Base-by-base conservation (phyloP, 2,113 vertebrate genomes). In the Orcinus orca region DNA sequence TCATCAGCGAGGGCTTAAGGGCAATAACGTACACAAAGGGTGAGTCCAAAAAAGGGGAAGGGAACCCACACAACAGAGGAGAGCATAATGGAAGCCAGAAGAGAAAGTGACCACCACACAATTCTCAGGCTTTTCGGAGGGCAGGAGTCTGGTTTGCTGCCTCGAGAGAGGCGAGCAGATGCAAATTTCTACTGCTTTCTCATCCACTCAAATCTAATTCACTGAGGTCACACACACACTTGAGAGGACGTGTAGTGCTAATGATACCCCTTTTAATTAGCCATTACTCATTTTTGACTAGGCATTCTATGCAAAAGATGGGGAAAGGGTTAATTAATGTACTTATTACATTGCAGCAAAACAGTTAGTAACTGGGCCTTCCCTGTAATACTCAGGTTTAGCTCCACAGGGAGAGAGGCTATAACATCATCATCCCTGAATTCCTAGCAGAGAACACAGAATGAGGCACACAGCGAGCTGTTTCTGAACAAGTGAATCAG, bases 1-100 rank as follows among this genome's bases (percentile, higher is more conserved):
- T 92, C 94, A 93, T 88, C 94, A 97, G 82, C 8, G 68, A 86
- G 71, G 83, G 97, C 89, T 38, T 3, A 38, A 84, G 74, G 88
- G 96, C 83, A 88, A 58, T 55, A 93, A 70, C 2, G 44, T 50
- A 2, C 85, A 97, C 92, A 95, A 91, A 87, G 90, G 60, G 74
- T 38, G 8, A 95, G 33, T 23, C 71, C 21, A 60, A 62, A 29
- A 29, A 2, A 33, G 20, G 55, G 14, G 2, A 86, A 86, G 90
- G 47, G 25, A 96, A 80, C 1, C 0, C 1, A 41, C 79, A 70
- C 65, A 60, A 44, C 21, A 38, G 62, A 81, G 17, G 50, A 60
- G 18, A 68, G 47, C 9, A 8, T 15, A 90, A 80, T 73, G 53
- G n/a, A 68, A 80, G 65, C 36, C 81, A 90, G n/a, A 50, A 74